phyloP scores from a whole-genome alignment of 1,140 invertebrate species.

The Ceratoteleas bidentatus region DNA sequence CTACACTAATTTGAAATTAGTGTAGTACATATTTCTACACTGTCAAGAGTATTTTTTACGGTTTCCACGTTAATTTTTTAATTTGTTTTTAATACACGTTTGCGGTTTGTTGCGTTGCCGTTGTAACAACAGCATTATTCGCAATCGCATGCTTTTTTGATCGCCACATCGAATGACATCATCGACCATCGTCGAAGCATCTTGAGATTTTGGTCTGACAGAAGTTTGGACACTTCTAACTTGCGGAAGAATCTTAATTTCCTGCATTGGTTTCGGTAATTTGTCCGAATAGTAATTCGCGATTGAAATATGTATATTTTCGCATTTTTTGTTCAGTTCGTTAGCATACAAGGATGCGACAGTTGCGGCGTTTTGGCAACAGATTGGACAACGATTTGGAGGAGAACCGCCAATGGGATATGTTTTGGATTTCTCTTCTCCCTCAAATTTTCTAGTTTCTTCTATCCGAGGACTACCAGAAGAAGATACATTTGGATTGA shows the following conservation, averaged over 20 bases:
- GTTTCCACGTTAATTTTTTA: too few relatives aligned
- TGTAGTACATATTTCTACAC: too few relatives aligned
- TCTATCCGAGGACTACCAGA: too few relatives aligned
- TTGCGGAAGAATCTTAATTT: background rate
- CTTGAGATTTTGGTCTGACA: slow-evolving; percentile 14
- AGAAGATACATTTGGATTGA: too few relatives aligned
- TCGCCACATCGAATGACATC: slow-evolving; percentile 7
- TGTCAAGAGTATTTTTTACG: too few relatives aligned
- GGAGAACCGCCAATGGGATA: background rate
- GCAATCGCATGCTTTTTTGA: slow-evolving; percentile 13
- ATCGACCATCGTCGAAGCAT: slow-evolving; percentile 17
- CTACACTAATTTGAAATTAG: too few relatives aligned
- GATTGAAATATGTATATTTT: slow-evolving; percentile 37
- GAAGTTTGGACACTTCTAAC: slow-evolving; percentile 47
- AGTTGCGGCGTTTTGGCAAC: slow-evolving; percentile 23
- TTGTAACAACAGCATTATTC: too few relatives aligned
- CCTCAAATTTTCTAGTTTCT: too few relatives aligned
- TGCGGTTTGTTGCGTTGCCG: too few relatives aligned
- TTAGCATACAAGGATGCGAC: slow-evolving; percentile 11
- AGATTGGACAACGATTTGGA: slow-evolving; percentile 22
- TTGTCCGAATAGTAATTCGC: slow-evolving; percentile 45
- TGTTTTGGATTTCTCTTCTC: too few relatives aligned
- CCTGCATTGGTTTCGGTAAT: slow-evolving; percentile 17
- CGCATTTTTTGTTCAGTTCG: slow-evolving; percentile 3
- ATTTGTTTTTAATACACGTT: too few relatives aligned